phyloP scores from a whole-genome alignment of 35 echinoderm and acorn worm genomes.

The Chiridota heheva region DNA sequence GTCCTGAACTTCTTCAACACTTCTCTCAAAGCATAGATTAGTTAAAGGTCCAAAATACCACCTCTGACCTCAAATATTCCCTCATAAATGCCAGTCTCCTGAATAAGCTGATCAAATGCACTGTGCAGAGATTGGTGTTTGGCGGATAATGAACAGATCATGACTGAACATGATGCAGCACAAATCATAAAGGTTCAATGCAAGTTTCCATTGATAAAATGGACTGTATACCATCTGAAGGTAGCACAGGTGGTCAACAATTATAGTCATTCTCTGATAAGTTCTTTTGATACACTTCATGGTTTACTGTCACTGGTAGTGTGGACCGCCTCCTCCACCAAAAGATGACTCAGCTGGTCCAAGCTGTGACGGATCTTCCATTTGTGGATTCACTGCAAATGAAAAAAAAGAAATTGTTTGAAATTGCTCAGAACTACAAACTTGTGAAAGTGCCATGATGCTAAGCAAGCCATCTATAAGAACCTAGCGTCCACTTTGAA shows the following conservation, averaged over 20 bases:
- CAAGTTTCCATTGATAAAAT: not conserved
- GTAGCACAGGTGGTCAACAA: not conserved
- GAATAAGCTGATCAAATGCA: too few relatives aligned
- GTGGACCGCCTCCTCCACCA: slow-evolving; percentile 62
- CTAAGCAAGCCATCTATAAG: not conserved
- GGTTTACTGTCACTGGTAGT: slow-evolving; percentile 72
- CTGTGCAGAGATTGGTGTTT: too few relatives aligned
- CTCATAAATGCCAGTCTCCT: too few relatives aligned
- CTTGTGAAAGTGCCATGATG: not conserved
- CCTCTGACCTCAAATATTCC: too few relatives aligned
- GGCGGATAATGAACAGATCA: too few relatives aligned
- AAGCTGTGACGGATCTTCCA: slow-evolving; percentile 91
- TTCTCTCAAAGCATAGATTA: too few relatives aligned
- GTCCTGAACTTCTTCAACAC: too few relatives aligned
- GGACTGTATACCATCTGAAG: not conserved
- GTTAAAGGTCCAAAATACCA: too few relatives aligned
- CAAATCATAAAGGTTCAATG: too few relatives aligned
- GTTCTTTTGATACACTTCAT: not conserved
- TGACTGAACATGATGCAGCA: too few relatives aligned
- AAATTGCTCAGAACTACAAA: not conserved
- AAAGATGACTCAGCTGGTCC: slow-evolving; percentile 53
- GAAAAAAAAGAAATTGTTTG: slow-evolving; percentile 27
- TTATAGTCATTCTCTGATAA: not conserved
- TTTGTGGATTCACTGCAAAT: slow-evolving; percentile 78
- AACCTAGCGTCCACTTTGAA: not conserved